These are phyloP conservation scores for Noctua janthe DNA, from an alignment of 2,888 invertebrate genomes.

Conservation along the genomic window DNA sequence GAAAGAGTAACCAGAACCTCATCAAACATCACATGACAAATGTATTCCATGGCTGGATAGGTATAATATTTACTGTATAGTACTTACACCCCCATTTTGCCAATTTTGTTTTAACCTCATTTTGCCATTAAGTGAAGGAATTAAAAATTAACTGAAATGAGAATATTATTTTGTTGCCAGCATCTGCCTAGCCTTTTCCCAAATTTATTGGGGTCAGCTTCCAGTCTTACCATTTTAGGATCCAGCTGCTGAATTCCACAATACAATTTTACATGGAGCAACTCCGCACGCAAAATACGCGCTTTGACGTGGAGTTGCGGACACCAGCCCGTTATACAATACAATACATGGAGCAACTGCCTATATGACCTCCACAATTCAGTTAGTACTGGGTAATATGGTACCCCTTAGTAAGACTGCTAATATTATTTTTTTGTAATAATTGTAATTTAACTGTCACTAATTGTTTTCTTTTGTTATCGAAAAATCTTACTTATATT, in stretches of 20 bases:
- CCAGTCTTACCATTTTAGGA: background rate
- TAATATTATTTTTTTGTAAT: background rate
- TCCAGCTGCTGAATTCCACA: background rate
- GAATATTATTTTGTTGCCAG: background rate
- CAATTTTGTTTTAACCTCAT: background rate
- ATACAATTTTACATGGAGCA: no score
- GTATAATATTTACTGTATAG: background rate
- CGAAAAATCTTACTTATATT: background rate
- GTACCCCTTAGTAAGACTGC: no score
- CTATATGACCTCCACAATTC: no score
- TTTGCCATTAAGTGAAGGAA: background rate
- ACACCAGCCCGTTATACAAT: no score
- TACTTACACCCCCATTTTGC: background rate
- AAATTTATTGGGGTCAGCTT: background rate
- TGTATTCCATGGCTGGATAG: background rate
- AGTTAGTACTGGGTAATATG: background rate
- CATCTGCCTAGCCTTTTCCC: background rate
- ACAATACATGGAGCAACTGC: no score
- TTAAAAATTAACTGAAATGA: background rate
- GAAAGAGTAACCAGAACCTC: no score
- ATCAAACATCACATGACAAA: background rate
- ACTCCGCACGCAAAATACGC: no score
- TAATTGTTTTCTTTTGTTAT: background rate
- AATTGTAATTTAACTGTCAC: background rate
- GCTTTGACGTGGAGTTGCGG: no score